Evolutionary conservation across 1,140 invertebrate species (phyloP).

Genomic region (Apolygus lucorum): DNA sequence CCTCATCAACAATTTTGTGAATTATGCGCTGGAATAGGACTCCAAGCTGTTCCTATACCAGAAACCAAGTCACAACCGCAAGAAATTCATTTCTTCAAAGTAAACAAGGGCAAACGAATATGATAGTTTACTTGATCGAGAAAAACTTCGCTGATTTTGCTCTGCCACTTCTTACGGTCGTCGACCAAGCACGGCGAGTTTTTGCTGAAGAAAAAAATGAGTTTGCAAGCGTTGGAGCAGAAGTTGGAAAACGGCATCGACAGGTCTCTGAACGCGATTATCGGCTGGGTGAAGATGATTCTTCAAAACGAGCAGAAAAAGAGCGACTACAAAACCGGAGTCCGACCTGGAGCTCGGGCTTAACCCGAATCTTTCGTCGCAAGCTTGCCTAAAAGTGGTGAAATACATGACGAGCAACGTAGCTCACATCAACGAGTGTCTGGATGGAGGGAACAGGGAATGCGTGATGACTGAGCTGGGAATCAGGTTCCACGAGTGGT

Average conservation of each 20-base stretch:
- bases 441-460: constrained; percentile 91
- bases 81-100: constrained; percentile 89
- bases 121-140: constrained; percentile 89
- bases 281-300: constrained; percentile 84
- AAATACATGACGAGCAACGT: constrained; percentile 72
- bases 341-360: constrained; percentile 56
- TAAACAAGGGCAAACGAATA: constrained; percentile 90
- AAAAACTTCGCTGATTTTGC: constrained; percentile 88
- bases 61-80: constrained; percentile 69
- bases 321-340: constrained; percentile 92
- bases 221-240: constrained; percentile 80
- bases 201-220: constrained; percentile 73
- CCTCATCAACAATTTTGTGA: constrained; percentile 87
- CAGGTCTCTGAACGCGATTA: constrained; percentile 71
- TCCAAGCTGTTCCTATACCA: constrained; percentile 83
- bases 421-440: constrained; percentile 66
- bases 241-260: constrained; percentile 88
- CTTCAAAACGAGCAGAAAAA: constrained; percentile 91
- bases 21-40: constrained; percentile 91
- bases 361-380: constrained; percentile 15
- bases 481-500: constrained; percentile 85
- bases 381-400: constrained; percentile 83
- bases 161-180: constrained; percentile 79
- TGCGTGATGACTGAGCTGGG: constrained; percentile 82
- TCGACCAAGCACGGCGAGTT: constrained; percentile 81